Evolutionary conservation across 2,797 vertebrate genomes (phyloP).

Genomic region (Manis javanica): DNA sequence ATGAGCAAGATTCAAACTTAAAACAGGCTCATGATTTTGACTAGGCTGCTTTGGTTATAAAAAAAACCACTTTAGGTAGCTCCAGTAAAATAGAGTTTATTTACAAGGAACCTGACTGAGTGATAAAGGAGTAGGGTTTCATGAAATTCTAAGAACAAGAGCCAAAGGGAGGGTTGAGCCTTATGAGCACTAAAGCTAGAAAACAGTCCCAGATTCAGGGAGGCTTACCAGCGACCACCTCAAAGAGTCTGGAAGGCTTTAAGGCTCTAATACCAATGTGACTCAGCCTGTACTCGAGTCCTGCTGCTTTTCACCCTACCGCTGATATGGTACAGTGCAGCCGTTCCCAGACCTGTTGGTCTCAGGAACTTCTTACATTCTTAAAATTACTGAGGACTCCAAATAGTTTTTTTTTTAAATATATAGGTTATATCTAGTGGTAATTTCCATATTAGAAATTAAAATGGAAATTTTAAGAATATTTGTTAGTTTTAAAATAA

Average conservation of each 20-base stretch:
- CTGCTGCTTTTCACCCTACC: background rate
- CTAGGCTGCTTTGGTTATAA: background rate
- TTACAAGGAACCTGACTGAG: background rate
- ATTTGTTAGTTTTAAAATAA: slow-evolving; percentile 40
- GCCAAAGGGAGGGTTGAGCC: background rate
- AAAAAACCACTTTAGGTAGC: background rate
- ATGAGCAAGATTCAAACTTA: background rate
- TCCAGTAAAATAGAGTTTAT: background rate
- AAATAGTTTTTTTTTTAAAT: background rate
- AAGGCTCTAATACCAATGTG: background rate
- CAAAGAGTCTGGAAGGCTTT: background rate
- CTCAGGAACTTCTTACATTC: slow-evolving; percentile 15
- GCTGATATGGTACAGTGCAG: background rate
- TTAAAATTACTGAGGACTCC: background rate
- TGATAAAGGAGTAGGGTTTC: background rate
- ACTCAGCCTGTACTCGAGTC: background rate
- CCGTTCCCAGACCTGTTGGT: background rate
- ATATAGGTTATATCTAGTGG: background rate
- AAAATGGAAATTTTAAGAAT: background rate
- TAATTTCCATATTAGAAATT: slow-evolving; percentile 46
- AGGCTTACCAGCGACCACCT: background rate
- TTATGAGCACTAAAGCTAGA: background rate
- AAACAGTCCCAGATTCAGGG: background rate
- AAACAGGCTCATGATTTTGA: background rate
- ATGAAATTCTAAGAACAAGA: slow-evolving; percentile 26